phyloP scores from a whole-genome alignment of 2,113 vertebrate genomes.

The Mohoua ochrocephala region DNA sequence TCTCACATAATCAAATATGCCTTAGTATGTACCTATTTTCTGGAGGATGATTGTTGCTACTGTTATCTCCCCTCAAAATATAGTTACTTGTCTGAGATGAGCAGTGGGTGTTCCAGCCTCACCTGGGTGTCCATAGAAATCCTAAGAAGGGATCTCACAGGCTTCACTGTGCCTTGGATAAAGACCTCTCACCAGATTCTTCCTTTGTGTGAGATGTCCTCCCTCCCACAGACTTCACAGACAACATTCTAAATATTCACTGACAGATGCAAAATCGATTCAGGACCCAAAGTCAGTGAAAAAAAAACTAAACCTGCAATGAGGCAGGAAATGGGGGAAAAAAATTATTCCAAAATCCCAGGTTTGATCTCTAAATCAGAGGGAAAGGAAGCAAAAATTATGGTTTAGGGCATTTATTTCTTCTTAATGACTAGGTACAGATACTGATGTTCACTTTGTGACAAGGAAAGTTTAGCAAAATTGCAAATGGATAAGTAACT shows the following conservation, averaged over 20 bases:
- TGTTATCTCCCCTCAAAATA: not conserved
- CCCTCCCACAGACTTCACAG: not conserved
- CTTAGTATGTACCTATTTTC: not conserved
- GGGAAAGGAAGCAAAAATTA: not conserved
- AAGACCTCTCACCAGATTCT: not conserved
- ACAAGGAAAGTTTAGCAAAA: not conserved
- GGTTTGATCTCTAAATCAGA: not conserved
- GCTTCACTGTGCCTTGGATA: not conserved
- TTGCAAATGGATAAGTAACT: not conserved
- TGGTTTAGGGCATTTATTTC: not conserved
- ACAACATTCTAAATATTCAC: not conserved
- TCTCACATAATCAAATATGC: not conserved
- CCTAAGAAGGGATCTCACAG: not conserved
- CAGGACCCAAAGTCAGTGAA: not conserved
- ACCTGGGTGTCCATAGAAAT: not conserved
- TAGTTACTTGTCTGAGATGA: not conserved
- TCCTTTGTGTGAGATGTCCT: not conserved
- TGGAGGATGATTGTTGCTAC: not conserved
- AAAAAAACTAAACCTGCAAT: not conserved
- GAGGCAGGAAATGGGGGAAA: not conserved
- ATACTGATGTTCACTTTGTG: not conserved
- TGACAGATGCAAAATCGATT: not conserved
- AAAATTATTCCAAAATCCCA: not conserved
- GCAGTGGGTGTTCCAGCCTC: not conserved
- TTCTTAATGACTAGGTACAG: not conserved